Evolutionary conservation across 2,888 invertebrate genomes (phyloP).

Genomic region (Drosophila eohydei): DNA sequence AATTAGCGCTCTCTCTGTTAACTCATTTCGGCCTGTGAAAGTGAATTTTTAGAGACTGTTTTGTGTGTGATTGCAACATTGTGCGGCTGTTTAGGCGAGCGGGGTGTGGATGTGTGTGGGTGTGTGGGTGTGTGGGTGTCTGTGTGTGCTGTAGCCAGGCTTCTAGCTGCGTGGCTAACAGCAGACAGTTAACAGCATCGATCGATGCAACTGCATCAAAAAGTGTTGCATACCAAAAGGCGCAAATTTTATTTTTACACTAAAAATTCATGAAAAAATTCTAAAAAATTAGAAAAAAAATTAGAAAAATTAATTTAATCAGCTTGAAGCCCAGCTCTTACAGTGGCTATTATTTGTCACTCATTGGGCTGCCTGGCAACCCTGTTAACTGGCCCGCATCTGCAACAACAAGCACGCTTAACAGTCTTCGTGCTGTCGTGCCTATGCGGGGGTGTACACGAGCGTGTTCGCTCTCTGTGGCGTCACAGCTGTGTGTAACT

Average conservation of each 20-base stretch:
- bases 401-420: slow-evolving; percentile 27
- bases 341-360: neutral
- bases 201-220: slow-evolving; percentile 58
- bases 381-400: slow-evolving; percentile 51
- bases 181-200: slow-evolving; percentile 78
- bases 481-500: slow-evolving; percentile 7
- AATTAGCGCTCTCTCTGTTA: slow-evolving; percentile 56
- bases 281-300: neutral
- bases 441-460: slow-evolving; percentile 48
- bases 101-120: neutral
- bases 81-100: slow-evolving; percentile 50
- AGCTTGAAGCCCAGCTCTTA: neutral
- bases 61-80: slow-evolving; percentile 73
- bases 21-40: slow-evolving; percentile 65
- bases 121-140: slow-evolving; percentile 41
- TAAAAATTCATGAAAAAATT: neutral
- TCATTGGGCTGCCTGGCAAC: slow-evolving; percentile 19
- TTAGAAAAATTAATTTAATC: neutral
- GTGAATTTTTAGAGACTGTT: slow-evolving; percentile 76
- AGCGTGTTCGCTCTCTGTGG: slow-evolving; percentile 23
- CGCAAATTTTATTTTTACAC: neutral
- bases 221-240: slow-evolving; percentile 40
- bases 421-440: slow-evolving; percentile 42
- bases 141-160: slow-evolving; percentile 7
- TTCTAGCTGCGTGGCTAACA: slow-evolving; percentile 31